Base-by-base conservation (phyloP, 2,888 invertebrate genomes). In the Dryadula phaetusa region DNA sequence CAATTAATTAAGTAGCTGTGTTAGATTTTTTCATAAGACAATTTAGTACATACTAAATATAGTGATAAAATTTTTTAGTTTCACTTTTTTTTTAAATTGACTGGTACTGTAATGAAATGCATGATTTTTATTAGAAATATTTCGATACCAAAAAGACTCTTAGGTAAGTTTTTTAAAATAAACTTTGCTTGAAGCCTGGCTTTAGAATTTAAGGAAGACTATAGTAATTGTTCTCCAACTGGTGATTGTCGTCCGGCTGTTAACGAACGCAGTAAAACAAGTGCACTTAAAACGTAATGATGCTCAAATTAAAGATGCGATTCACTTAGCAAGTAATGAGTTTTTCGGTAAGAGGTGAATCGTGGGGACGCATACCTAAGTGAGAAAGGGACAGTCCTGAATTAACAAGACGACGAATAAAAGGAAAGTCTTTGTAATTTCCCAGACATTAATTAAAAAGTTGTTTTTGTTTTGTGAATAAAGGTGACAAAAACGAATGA, bases 231-330 rank as follows among this genome's bases (percentile, higher is more conserved):
- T 65, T 44, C 60, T 63, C 54, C 52, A 66, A 68, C 62, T 66
- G 70, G 70, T 64, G 69, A 72, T 69, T 63, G 67, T 69, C 46
- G 73, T 73, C 71, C 67, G 69, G 73, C 64, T 61, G 70, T 78
- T 81, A 81, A 79, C 71, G 77, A 80, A 75, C 70, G 72, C 69
- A 72, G 74, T 77, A 74, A 76, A 79, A 78, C 73, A 76, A 78
- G 78, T 77, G 78, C 77, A 80, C 80, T 79, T 81, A 77, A 82
- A 81, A 75, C 71, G 72, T 74, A 77, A 79, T 76, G 76, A 79
- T 78, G 79, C 76, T 76, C 69, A 62, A 75, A 77, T 78, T 78
- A 77, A 79, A 75, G 74, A 81, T 77, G 75, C 66, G 70, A 73
- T 72, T 73, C 66, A 70, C 65, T 73, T 63, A 44, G 64, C 65